These are phyloP conservation scores for Megathymus violae DNA, from an alignment of 1,140 invertebrate species.

Conservation along the genomic window DNA sequence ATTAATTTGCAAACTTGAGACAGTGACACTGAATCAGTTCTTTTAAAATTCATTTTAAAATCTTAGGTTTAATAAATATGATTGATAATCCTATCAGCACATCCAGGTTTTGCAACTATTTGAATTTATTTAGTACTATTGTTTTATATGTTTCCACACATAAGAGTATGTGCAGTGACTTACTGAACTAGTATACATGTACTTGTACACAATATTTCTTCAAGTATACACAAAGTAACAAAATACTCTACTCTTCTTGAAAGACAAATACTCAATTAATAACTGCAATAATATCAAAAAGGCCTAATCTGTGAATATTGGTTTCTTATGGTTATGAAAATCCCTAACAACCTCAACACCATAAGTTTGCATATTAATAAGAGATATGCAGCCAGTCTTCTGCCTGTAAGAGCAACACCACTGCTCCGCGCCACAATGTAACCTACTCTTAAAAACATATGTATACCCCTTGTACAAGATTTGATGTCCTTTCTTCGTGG, in stretches of 20 bases:
- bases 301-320: conserved; percentile 70
- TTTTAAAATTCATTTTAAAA: too few relatives aligned
- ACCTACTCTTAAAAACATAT: conserved; percentile 72
- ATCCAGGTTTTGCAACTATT: too few relatives aligned
- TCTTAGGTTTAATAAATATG: too few relatives aligned
- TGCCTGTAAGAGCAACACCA: conserved; percentile 76
- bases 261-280: background rate
- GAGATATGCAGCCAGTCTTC: conserved; percentile 77
- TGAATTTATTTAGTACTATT: too few relatives aligned
- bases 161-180: too few relatives aligned
- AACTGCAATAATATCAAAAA: background rate
- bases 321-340: conserved; percentile 78
- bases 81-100: too few relatives aligned
- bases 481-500: conserved; percentile 75
- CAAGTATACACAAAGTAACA: too few relatives aligned
- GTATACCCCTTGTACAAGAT: conserved; percentile 76
- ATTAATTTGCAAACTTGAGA: too few relatives aligned
- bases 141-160: too few relatives aligned
- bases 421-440: conserved; percentile 74
- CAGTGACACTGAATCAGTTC: too few relatives aligned
- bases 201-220: too few relatives aligned
- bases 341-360: conserved; percentile 75
- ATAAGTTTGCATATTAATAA: conserved; percentile 74
- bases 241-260: background rate
- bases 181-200: too few relatives aligned